Conservation (phyloP, 2,113 vertebrate genomes). For the Psittacula cyanocephala region DNA sequence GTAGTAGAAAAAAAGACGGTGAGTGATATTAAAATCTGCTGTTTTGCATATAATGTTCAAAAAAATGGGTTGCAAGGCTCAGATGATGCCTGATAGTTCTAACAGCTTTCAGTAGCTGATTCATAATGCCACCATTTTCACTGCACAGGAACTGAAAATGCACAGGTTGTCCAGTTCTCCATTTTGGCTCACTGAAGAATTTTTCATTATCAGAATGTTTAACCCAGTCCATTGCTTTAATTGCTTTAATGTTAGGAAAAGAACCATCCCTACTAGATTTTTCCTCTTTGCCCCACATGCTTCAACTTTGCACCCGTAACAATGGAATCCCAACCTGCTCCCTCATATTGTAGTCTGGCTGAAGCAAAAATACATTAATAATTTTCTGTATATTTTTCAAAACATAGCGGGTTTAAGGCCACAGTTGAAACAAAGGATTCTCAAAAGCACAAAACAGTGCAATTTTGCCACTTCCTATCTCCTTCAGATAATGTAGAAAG, state of each 20-base stretch:
- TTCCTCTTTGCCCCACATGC: not conserved
- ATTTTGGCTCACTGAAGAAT: not conserved
- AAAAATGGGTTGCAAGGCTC: not conserved
- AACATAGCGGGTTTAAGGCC: not conserved
- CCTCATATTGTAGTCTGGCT: not conserved
- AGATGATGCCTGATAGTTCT: not conserved
- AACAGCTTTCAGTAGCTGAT: not conserved
- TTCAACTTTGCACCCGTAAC: not conserved
- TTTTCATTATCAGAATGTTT: not conserved
- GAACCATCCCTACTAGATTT: not conserved
- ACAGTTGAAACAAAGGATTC: not conserved
- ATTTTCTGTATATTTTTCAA: not conserved
- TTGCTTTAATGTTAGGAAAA: not conserved
- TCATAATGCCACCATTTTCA: not conserved
- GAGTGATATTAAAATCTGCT: not conserved
- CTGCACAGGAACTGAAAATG: not conserved
- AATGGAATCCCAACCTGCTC: not conserved
- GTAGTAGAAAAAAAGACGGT: not conserved
- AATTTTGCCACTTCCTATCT: not conserved
- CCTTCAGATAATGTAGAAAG: not conserved
- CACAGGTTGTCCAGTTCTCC: not conserved
- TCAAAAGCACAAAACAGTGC: not conserved
- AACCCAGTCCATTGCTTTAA: not conserved
- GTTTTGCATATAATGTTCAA: not conserved
- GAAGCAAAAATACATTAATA: not conserved